Evolutionary conservation across 2,113 vertebrate genomes (phyloP).

Genomic region (Megalops atlanticus): DNA sequence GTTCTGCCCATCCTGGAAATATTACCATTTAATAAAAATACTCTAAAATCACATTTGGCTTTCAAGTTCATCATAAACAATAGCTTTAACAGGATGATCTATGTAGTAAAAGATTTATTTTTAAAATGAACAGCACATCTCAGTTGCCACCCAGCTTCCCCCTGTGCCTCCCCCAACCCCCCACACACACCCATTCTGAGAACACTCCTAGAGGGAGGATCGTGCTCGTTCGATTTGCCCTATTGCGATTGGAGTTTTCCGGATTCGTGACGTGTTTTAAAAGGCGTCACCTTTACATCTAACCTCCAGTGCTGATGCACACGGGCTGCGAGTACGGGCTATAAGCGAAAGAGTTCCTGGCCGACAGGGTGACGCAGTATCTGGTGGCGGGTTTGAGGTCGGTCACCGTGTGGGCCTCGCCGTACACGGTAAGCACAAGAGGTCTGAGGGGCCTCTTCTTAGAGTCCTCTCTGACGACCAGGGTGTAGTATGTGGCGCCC

Average conservation of each 20-base stretch:
- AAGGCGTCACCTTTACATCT: constrained; percentile 29
- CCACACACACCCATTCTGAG: constrained; percentile 4
- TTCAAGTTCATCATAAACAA: constrained; percentile 13
- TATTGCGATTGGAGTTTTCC: not conserved
- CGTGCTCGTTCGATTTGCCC: not conserved
- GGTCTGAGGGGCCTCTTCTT: not conserved
- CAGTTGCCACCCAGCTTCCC: not conserved
- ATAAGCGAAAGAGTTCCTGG: constrained; percentile 43
- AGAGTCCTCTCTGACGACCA: constrained; percentile 50
- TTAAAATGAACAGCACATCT: not conserved
- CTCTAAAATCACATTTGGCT: constrained; percentile 26
- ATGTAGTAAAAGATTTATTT: not conserved
- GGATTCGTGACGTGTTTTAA: not conserved
- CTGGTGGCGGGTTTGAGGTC: constrained; percentile 54
- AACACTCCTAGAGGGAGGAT: constrained; percentile 8
- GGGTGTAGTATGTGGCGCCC: constrained; percentile 48
- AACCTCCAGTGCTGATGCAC: constrained; percentile 49
- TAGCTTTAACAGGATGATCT: not conserved
- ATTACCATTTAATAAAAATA: constrained; percentile 39
- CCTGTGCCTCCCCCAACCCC: not conserved
- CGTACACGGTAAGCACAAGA: constrained; percentile 38
- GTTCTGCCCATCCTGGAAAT: constrained; percentile 45
- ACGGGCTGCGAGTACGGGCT: constrained; percentile 51
- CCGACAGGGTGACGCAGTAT: constrained; percentile 62
- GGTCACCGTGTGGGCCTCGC: constrained; percentile 39